Evolutionary conservation across 2,888 invertebrate species (phyloP), one percentile per base, ranked within the genome.

Genomic region (Helobdella robusta): DNA sequence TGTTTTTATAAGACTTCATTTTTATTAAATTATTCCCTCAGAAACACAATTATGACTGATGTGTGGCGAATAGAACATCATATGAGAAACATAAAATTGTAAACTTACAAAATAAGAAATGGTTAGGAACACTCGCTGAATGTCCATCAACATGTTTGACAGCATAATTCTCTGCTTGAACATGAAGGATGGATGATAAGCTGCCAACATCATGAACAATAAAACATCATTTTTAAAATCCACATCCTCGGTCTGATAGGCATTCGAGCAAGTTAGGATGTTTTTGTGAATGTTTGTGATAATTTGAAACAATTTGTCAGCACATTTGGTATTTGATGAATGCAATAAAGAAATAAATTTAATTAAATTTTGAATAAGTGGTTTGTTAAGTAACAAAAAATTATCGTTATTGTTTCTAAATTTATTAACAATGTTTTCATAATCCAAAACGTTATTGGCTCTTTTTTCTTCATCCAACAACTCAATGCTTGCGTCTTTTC

Each of bases 291-390:
- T 56, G 28, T 56, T 56, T 30, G 32, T 28, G 1, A 56, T 56
- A 30, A 25, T 30, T 6, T n/a, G 28, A 56, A 30, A 56, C 32
- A 56, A n/a, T 28, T 32, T 25, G 32, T 56, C 56, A 6, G 56
- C 56, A 30, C 56, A 56, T 56, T 56, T 56, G 28, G 30, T 56
- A 8, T 56, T 56, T 15, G 56, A 56, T 6, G 56, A 56, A n/a
- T 56, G 28, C 32, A 56, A 56, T n/a, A 56, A 56, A 3, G 56
- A 56, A 2, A 56, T 28, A 32, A n/a, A 1, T 25, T 28, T 56
- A 28, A 56, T 56, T n/a, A n/a, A n/a, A n/a, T n/a, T n/a, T n/a
- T n/a, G n/a, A n/a, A n/a, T n/a, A n/a, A n/a, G n/a, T n/a, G n/a
- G n/a, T n/a, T n/a, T n/a, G n/a, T n/a, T n/a, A n/a, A n/a, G n/a